Percentiles rank a stretch among this genome's conserved stretches.
Conservation (phyloP, 2,888 invertebrate species). For the Agonopterix alstromeriana region DNA sequence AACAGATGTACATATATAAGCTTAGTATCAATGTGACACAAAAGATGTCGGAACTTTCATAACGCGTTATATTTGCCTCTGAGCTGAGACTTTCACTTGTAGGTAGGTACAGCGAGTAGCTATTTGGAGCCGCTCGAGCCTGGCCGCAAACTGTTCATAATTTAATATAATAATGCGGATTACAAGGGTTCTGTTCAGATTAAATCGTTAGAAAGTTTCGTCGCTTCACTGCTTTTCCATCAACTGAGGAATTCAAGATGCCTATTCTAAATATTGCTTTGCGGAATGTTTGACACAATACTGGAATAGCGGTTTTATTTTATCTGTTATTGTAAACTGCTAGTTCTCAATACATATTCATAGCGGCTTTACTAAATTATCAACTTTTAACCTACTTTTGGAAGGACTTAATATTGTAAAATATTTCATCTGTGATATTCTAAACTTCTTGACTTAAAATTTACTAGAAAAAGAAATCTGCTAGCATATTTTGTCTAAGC, state of each 20-base stretch:
- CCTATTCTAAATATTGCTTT: conserved; percentile 1
- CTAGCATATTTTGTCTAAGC: too few relatives aligned
- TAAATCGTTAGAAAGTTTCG: conserved; percentile 32
- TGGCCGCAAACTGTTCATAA: conserved; percentile 34
- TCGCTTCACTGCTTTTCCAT: conserved; percentile 21
- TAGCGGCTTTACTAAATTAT: too few relatives aligned
- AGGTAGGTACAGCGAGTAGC: conserved; percentile 24
- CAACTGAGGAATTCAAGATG: conserved; percentile 4
- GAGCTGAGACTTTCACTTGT: conserved; percentile 35
- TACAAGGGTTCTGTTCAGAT: conserved; percentile 23
- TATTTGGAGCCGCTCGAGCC: conserved; percentile 36
- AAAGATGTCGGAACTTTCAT: conserved; percentile 24
- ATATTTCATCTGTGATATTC: too few relatives aligned
- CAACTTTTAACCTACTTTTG: too few relatives aligned
- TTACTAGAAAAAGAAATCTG: too few relatives aligned
- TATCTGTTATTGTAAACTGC: not conserved
- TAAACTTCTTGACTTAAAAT: too few relatives aligned
- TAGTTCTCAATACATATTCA: too few relatives aligned
- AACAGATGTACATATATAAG: not conserved
- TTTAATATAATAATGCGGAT: conserved; percentile 35
- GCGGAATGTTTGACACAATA: not conserved
- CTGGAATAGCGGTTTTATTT: not conserved
- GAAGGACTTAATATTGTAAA: too few relatives aligned
- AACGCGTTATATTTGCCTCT: conserved; percentile 14
- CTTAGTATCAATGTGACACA: conserved; percentile 2